Base-by-base conservation (phyloP, 2,113 vertebrate species). In the Prunella fulvescens region DNA sequence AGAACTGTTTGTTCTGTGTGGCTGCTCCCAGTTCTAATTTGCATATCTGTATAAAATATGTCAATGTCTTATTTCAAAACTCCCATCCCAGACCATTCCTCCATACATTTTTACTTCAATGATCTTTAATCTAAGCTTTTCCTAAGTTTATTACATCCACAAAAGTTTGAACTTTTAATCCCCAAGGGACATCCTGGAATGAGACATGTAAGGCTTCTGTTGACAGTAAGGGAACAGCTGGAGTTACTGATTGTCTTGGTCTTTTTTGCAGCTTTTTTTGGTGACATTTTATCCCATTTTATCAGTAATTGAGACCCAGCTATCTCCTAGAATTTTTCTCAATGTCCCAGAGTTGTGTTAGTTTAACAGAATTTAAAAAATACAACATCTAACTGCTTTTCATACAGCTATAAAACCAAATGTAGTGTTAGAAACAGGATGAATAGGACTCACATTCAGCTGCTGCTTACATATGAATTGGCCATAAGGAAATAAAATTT, bases 31-130 rank as follows among this genome's bases (percentile, higher is more conserved):
- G 8, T 44, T 39, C 70, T 56, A 16, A 42, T 47, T 78, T 42
- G 16, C 1, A 0, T 62, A 31, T 58, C 25, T 1, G 1, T 26
- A 31, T 47, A 40, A 81, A 76, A 60, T 14, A 3, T 44, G 28
- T 42, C 44, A 35, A 12, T 24, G 13, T 33, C 47, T 88, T 47
- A 26, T 61, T 69, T 74, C n/a, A 84, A 40, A 78, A 35, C 24
- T 24, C 31, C 14, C 39, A 84, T 20, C 16, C 15, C 44, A 90
- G 14, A 53, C 47, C 16, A 23, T 72, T 91, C 25, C 29, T 61
- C 28, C n/a, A 25, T 14, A 2, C 53, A 44, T 35, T 56, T 67
- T 83, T 50, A 64, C 26, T 81, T 82, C 31, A 28, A 23, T 80
- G 57, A 29, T 81, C n/a, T 77, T 56, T 62, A 62, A 79, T 79